Conservation (phyloP, 2,797 vertebrate species). For the Mus caroli region DNA sequence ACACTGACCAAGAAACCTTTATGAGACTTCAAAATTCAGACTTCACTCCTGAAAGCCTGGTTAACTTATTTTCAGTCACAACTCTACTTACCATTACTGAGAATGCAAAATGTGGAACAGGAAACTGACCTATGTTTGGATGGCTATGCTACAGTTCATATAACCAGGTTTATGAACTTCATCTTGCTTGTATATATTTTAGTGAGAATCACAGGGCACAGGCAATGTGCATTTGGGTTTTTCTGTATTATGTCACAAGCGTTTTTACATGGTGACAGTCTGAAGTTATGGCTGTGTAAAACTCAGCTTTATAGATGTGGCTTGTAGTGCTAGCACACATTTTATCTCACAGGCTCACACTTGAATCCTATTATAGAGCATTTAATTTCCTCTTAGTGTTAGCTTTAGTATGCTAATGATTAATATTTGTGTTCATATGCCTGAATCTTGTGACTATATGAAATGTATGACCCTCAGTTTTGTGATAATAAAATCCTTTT, state of each 20-base stretch:
- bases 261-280: slow-evolving; percentile 66
- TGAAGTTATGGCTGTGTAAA: slow-evolving; percentile 68
- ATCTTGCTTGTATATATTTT: slow-evolving; percentile 66
- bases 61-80: slow-evolving; percentile 58
- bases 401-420: slow-evolving; percentile 41
- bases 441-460: slow-evolving; percentile 36
- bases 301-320: slow-evolving; percentile 65
- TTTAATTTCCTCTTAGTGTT: slow-evolving; percentile 57
- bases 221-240: slow-evolving; percentile 62
- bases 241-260: slow-evolving; percentile 75
- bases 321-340: slow-evolving; percentile 59
- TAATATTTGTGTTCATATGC: slow-evolving; percentile 31
- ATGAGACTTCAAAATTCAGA: slow-evolving; percentile 63
- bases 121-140: slow-evolving; percentile 48
- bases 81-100: slow-evolving; percentile 40
- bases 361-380: slow-evolving; percentile 49
- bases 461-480: slow-evolving; percentile 2
- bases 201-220: slow-evolving; percentile 50
- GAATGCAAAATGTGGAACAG: slow-evolving; percentile 37
- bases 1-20: slow-evolving; percentile 51
- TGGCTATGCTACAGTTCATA: slow-evolving; percentile 3
- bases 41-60: not conserved
- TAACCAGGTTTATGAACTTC: slow-evolving; percentile 54
- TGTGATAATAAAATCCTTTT: slow-evolving; percentile 57
- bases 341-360: slow-evolving; percentile 44